phyloP scores from a whole-genome alignment of 2,113 vertebrate species.

The Syngnathus scovelli region DNA sequence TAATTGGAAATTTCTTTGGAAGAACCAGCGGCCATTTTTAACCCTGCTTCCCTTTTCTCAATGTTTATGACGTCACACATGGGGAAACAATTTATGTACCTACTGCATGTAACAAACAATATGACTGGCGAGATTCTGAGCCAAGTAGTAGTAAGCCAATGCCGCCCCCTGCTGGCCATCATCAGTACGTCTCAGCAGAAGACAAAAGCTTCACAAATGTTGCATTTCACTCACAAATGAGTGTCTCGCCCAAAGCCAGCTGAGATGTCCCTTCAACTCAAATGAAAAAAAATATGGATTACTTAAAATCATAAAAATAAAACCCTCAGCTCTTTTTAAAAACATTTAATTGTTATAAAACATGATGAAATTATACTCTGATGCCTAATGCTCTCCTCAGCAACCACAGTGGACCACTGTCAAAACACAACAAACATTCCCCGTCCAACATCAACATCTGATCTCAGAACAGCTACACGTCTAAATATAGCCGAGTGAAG shows the following conservation, averaged over 20 bases:
- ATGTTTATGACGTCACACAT: conserved; percentile 9
- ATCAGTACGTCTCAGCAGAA: neutral
- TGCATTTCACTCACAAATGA: too few species aligned
- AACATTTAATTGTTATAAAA: neutral
- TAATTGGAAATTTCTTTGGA: conserved; percentile 41
- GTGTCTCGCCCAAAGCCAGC: neutral
- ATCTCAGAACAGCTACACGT: conserved; percentile 56
- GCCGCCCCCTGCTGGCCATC: neutral
- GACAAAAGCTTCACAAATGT: too few species aligned
- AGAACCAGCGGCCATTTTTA: conserved; percentile 13
- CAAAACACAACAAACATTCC: conserved; percentile 30
- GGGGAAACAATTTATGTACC: conserved; percentile 6
- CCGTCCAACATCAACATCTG: conserved; percentile 56
- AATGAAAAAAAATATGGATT: neutral
- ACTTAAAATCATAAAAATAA: neutral
- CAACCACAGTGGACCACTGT: conserved; percentile 23
- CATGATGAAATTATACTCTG: neutral
- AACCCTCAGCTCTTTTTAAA: too few species aligned
- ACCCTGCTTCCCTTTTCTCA: conserved; percentile 35
- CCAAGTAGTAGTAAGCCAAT: neutral
- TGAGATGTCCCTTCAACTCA: neutral
- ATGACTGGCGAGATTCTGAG: neutral
- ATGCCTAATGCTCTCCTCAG: conserved; percentile 30
- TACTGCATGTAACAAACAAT: neutral
- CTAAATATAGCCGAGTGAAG: conserved; percentile 62